These are phyloP conservation scores for Lithophane leautieri DNA, from an alignment of 2,888 invertebrate species.

Conservation along the genomic window DNA sequence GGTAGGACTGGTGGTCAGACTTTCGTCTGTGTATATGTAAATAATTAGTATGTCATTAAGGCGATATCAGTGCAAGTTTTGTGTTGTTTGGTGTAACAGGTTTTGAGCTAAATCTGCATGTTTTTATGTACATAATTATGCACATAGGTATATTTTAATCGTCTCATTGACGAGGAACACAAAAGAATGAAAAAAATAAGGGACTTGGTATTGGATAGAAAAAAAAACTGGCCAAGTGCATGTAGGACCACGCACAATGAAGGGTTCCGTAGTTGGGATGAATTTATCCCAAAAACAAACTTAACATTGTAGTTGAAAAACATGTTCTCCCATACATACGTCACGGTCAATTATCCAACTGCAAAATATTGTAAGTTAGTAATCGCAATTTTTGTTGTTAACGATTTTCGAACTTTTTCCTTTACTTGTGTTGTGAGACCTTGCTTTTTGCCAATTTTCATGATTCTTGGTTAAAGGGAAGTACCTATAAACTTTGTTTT, in stretches of 20 bases:
- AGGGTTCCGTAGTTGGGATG: too few species aligned
- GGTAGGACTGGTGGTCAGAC: too few species aligned
- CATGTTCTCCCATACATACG: too few species aligned
- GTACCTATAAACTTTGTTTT: too few species aligned
- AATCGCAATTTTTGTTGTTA: not conserved
- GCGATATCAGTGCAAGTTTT: constrained; percentile 3
- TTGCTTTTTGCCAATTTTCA: not conserved
- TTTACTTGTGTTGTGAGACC: not conserved
- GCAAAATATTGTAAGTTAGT: not conserved
- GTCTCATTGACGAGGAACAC: not conserved
- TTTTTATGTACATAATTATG: not conserved
- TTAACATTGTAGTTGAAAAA: not conserved
- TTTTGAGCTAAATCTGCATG: constrained; percentile 9
- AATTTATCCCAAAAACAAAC: too few species aligned
- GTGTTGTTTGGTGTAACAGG: not conserved
- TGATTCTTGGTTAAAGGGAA: not conserved
- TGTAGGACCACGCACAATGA: too few species aligned
- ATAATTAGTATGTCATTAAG: constrained; percentile 12
- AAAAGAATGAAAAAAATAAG: not conserved
- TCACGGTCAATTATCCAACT: not conserved
- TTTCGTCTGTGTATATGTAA: not conserved
- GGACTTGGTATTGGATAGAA: not conserved
- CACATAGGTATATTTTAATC: not conserved
- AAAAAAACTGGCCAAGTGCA: too few species aligned
- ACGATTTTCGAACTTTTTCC: too few species aligned